Evolutionary conservation across 2,113 vertebrate genomes (phyloP), one percentile per base, ranked within the genome.

Genomic region (Sprattus sprattus): DNA sequence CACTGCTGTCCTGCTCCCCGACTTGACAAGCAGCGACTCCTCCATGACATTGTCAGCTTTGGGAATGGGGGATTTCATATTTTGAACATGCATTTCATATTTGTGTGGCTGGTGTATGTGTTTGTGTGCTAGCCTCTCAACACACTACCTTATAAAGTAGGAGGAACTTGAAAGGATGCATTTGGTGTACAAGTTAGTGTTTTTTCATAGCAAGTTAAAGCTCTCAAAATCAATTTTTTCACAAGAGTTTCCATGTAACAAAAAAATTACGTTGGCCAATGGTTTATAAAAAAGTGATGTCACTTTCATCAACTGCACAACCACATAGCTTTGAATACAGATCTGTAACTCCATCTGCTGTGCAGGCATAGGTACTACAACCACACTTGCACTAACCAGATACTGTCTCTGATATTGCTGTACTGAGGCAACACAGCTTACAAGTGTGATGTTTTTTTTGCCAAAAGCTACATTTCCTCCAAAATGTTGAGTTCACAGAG

Each of bases 331-430:
- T 78, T 39, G 16, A 11, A 78, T 15, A 16, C 25, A 78, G 71
- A 11, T 78, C 71, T 32, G 71, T 78, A 5, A 78, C 71, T 32
- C 71, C 71, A 32, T 78, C 71, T 78, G 71, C 71, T 78, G 71
- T 78, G 4, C 28, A 13, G 16, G 13, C 71, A 39, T 2, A 16
- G 71, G 71, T 78, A 78, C 71, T 78, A 15, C 28, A 78, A 71
- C 15, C 18, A 18, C 3, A 54, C 13, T 39, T 39, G 39, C 16
- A 54, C 52, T 16, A 16, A 54, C 16, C 50, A 13, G 52, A 18
- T 13, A 49, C 47, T 11, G 47, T 49, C 15, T 18, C 16, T 18
- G 52, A 54, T 18, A 13, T 54, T 15, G 16, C 52, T 2, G 16
- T 6, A 60, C 54, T 60, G 18, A 60, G 54, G 8, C 2, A 52